Conservation (phyloP, 2,113 vertebrate genomes). For the Ivindomyrus marchei region DNA sequence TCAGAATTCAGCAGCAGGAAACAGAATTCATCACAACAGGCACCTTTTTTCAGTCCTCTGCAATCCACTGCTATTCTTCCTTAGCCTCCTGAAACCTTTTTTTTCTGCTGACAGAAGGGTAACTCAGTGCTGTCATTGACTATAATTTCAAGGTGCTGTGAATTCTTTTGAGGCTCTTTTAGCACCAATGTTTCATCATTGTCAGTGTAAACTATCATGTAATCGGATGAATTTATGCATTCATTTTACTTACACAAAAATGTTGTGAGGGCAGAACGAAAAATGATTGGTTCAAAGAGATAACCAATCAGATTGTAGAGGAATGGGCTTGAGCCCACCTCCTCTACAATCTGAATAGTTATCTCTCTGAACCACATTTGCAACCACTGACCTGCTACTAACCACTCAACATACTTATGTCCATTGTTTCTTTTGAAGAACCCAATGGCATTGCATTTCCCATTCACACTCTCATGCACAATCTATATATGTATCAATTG, state of each 20-base stretch:
- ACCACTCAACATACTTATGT: neutral
- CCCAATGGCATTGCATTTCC: neutral
- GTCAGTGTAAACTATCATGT: neutral
- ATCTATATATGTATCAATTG: neutral
- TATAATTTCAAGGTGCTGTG: neutral
- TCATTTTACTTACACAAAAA: too few species aligned
- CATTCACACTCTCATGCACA: neutral
- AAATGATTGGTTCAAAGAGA: too few species aligned
- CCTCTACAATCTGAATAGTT: too few species aligned
- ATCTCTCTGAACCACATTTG: neutral
- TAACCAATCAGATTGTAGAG: too few species aligned
- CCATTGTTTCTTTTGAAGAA: neutral
- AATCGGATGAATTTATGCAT: neutral
- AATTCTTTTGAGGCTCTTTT: conserved; percentile 23
- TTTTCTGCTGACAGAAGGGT: neutral
- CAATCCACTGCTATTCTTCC: neutral
- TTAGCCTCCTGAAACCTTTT: neutral
- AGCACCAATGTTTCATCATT: neutral
- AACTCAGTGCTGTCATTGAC: neutral
- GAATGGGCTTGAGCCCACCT: too few species aligned
- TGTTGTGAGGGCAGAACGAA: too few species aligned
- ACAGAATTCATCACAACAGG: neutral
- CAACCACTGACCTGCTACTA: neutral
- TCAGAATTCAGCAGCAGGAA: conserved; percentile 3
- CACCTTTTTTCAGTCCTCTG: neutral